Evolutionary conservation across 2,113 vertebrate genomes (phyloP).

Genomic region (Jaculus jaculus): DNA sequence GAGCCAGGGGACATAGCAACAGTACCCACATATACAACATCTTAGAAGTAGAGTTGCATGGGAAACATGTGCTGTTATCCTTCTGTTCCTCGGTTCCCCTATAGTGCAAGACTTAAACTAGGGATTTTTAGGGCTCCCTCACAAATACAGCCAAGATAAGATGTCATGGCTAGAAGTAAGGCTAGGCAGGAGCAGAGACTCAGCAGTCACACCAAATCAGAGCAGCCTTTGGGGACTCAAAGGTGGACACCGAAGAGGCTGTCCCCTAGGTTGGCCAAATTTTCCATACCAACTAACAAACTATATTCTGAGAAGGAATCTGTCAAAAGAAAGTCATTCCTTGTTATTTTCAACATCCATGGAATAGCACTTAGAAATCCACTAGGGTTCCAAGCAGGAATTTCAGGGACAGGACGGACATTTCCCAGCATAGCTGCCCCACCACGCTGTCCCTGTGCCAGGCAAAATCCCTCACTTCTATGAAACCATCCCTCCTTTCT

Average conservation of each 20-base stretch:
- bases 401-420: not conserved
- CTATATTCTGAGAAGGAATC: not conserved
- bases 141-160: not conserved
- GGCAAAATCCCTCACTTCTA: not conserved
- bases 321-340: not conserved
- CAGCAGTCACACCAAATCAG: not conserved
- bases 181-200: not conserved
- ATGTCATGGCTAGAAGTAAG: not conserved
- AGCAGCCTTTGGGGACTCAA: not conserved
- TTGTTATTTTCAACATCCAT: not conserved
- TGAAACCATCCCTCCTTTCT: not conserved
- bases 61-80: not conserved
- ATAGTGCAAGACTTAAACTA: not conserved
- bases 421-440: not conserved
- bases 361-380: not conserved
- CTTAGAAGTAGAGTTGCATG: not conserved
- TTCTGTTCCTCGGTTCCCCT: constrained; percentile 6
- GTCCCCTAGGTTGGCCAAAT: not conserved
- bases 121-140: not conserved
- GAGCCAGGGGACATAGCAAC: not conserved
- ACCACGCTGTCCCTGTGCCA: not conserved
- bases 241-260: not conserved
- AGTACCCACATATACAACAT: not conserved
- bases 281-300: not conserved
- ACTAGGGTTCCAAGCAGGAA: not conserved